These are phyloP conservation scores for Falco concolor DNA, from an alignment of 2,797 vertebrate genomes.

Conservation along the genomic window DNA sequence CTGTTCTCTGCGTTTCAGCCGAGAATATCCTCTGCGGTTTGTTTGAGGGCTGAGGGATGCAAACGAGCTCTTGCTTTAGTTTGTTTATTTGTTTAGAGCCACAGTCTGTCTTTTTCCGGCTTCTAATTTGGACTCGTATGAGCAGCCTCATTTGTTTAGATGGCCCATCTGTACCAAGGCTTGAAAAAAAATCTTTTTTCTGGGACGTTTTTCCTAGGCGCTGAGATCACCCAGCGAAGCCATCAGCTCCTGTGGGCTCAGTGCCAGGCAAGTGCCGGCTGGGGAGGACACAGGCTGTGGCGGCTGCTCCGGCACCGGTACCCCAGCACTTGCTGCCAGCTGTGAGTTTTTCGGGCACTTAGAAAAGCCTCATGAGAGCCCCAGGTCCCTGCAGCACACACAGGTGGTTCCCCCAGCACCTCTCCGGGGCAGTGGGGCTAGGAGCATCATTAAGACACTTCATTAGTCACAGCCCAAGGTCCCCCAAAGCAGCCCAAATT, in stretches of 20 bases:
- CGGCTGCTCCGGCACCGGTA: neutral
- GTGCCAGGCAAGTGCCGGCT: fast-evolving
- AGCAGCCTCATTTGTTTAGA: slow-evolving; percentile 10
- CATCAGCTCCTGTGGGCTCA: fast-evolving
- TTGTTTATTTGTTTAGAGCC: slow-evolving; percentile 32
- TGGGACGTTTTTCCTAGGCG: neutral
- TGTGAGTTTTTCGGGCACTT: neutral
- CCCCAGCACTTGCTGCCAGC: neutral
- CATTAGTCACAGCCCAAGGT: neutral
- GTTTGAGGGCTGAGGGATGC: slow-evolving; percentile 32
- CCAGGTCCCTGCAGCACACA: neutral
- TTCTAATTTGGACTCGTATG: neutral
- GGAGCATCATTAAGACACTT: neutral
- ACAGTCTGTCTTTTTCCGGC: neutral
- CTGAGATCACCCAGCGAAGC: neutral
- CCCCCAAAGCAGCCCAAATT: neutral
- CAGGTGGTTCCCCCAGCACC: neutral
- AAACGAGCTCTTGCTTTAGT: slow-evolving; percentile 24
- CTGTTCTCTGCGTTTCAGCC: neutral
- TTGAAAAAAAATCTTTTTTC: neutral
- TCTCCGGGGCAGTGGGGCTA: fast-evolving
- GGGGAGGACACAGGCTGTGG: neutral
- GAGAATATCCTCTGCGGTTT: slow-evolving; percentile 48
- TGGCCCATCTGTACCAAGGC: neutral
- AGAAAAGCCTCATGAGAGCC: neutral